Base-by-base conservation (phyloP, 2,888 invertebrate species). In the Lycophotia porphyrea region DNA sequence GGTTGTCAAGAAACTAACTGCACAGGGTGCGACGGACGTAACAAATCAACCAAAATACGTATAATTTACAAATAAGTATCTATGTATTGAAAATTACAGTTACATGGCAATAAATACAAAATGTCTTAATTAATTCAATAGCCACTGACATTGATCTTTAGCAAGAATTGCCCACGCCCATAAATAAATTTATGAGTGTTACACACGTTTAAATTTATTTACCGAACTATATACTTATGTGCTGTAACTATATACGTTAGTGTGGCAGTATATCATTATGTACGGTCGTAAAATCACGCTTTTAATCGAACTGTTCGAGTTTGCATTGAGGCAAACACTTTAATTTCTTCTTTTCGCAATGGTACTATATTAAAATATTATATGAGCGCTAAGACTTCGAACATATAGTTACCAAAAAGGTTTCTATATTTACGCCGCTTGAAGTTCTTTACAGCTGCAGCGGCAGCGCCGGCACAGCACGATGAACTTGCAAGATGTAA, bases 61-160 rank as follows among this genome's bases (percentile, higher is more conserved):
- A n/a, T n/a, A n/a, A n/a, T n/a, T n/a, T n/a, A 24, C 31, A 31
- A 24, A 34, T 31, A 31, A 18, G 31, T 55, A 63, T 18, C 31
- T 11, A 21, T 0, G 58, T 21, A 31, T 60, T 34, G 11, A 34
- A 60, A 60, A 34, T 63, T 60, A 61, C 44, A 44, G 42, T 24
- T 15, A 49, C 24, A 70, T 15, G 21, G 55, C 21, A 82, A 82
- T 63, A 44, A 52, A 42, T 65, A 67, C 44, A 75, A 80, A 80
- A 83, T 80, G 68, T 47, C 63, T 36, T 74, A 71, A 78, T 76
- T 61, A 87, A 82, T 78, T 78, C 67, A 69, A 55, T 31, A 34
- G 0, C 39, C 63, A 74, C 65, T 70, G 88, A 78, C 88, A 88
- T 88, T 88, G 88, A 88, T 88, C 87, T 85, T 85, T 81, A 71